Conservation (phyloP, 2,113 vertebrate species). For the Onychostruthus taczanowskii region DNA sequence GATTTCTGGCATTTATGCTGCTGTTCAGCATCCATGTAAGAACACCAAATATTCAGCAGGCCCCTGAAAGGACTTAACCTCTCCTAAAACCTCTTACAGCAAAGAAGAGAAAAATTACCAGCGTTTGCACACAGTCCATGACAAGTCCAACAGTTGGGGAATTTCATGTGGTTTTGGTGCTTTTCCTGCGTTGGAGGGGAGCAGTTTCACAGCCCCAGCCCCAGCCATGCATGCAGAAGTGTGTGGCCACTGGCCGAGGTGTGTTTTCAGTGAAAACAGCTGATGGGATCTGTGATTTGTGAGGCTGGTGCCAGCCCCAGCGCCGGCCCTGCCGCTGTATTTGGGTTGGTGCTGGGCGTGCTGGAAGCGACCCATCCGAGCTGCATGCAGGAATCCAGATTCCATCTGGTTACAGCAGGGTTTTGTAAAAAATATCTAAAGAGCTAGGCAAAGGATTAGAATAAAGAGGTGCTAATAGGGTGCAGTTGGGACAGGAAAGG, state of each 20-base stretch:
- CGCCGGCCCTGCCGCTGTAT: conserved; percentile 22
- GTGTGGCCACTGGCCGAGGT: conserved; percentile 50
- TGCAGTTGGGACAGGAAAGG: conserved; percentile 68
- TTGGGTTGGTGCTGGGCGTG: conserved; percentile 49
- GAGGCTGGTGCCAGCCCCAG: conserved; percentile 48
- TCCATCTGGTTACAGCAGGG: conserved; percentile 55
- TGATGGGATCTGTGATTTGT: conserved; percentile 64
- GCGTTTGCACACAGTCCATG: not conserved
- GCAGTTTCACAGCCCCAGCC: conserved; percentile 17
- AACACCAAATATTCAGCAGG: not conserved
- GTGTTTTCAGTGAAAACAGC: conserved; percentile 65
- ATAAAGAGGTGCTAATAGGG: conserved; percentile 74
- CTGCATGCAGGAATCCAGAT: conserved; percentile 49
- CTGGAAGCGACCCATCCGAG: conserved; percentile 43
- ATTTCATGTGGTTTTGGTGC: not conserved
- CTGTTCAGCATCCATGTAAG: not conserved
- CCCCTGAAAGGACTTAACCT: conserved; percentile 22
- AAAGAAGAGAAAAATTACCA: not conserved
- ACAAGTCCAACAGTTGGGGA: not conserved
- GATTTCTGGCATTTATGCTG: not conserved
- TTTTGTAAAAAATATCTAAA: conserved; percentile 58
- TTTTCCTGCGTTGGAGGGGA: not conserved
- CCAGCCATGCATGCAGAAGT: conserved; percentile 46
- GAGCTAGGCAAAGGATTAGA: conserved; percentile 63
- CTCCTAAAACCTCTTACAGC: not conserved